Percentiles rank a stretch among this genome's conserved stretches.
Conservation (phyloP, 1,140 invertebrate genomes). For the Neodiprion lecontei region DNA sequence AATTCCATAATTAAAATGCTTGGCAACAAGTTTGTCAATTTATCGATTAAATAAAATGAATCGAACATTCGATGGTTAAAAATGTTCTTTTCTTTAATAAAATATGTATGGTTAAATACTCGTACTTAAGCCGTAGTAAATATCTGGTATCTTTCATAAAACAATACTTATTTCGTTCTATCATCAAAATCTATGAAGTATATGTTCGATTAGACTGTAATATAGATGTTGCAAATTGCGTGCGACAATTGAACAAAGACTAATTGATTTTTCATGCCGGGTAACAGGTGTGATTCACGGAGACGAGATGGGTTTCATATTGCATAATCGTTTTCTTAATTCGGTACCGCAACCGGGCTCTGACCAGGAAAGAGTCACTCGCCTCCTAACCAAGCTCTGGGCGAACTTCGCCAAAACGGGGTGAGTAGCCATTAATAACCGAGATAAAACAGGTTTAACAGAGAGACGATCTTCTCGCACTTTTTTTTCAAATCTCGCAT, state of each 20-base stretch:
- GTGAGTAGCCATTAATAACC: constrained; percentile 45
- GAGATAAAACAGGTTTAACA: constrained; percentile 4
- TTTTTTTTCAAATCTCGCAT: constrained; percentile 5
- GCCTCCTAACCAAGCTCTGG: constrained; percentile 57
- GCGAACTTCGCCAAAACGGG: constrained; percentile 64
- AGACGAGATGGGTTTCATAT: constrained; percentile 74
- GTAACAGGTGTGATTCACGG: constrained; percentile 68
- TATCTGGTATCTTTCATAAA: constrained; percentile 10
- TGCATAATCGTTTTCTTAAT: constrained; percentile 56
- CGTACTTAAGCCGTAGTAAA: neutral
- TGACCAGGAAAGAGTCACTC: constrained; percentile 41
- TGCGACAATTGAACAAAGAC: neutral
- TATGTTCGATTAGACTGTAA: neutral
- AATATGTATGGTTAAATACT: neutral
- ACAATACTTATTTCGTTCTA: neutral
- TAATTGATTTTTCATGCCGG: neutral
- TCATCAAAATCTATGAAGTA: neutral
- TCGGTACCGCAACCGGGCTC: constrained; percentile 44
- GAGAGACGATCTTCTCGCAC: neutral
- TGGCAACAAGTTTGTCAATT: neutral
- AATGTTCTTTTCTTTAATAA: constrained; percentile 15
- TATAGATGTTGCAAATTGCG: neutral
- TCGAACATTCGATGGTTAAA: constrained; percentile 12
- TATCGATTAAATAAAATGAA: neutral
- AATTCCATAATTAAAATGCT: neutral